Base-by-base conservation (phyloP, 1,140 invertebrate genomes). In the Neuroterus valhalla region DNA sequence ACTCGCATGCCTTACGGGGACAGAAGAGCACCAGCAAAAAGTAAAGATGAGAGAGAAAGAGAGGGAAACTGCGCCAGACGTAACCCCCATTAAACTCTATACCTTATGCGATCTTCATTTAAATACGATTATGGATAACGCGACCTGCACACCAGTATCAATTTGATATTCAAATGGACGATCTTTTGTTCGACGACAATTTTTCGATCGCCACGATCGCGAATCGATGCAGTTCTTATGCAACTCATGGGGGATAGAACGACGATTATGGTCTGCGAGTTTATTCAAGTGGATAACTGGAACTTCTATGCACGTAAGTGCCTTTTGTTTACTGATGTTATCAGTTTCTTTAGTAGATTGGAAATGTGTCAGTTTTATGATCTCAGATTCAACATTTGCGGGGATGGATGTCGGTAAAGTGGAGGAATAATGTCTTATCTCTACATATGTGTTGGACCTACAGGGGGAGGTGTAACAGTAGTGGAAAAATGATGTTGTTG, bases 71-170 rank as follows among this genome's bases (percentile, higher is more conserved):
- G 71, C 68, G 72, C 76, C 72, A 78, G 76, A 76, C 76, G 68
- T 84, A 88, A 87, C 80, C 81, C 80, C 82, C 78, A 85, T 88
- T 87, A 85, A 85, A 85, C 82, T 78, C 82, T 78, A 82, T 84
- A 84, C 88, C 87, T 86, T 89, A 88, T 85, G 86, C 78, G 84
- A 88, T 90, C 86, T 88, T 89, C 86, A 89, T 89, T 90, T 89
- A 86, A 90, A 89, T 89, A 90, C 83, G 84, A 88, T 89, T 90
- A 89, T 89, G 89, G 89, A 89, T 90, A 89, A 89, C 81, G 78
- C 79, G 72, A 72, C 80, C 68, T 48, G 81, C 81, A 74, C 62
- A 74, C 62, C 55, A 74, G 76, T 81, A 88, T 89, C 86, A 85
- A 90, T 89, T 88, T 89, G 81, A 88, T 88, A 90, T 90, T 90